Percentiles rank a stretch among this genome's conserved stretches.
These are phyloP conservation scores for Muscidifurax raptorellus DNA, from an alignment of 1,140 invertebrate genomes.

Conservation along the genomic window DNA sequence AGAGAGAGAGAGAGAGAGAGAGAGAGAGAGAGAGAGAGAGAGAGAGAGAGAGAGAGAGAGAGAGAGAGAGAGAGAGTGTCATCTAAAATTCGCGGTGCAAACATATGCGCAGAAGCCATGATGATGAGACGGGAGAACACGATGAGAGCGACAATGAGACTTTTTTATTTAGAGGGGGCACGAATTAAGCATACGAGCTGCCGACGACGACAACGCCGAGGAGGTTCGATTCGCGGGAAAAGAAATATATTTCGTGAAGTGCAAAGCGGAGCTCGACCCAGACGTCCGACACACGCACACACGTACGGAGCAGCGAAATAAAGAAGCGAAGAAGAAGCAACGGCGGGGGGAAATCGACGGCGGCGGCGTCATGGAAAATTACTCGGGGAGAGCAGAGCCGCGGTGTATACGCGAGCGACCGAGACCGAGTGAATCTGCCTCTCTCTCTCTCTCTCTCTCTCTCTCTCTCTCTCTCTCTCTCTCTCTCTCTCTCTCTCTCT, in stretches of 20 bases:
- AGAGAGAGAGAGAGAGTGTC: background rate
- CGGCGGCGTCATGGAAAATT: constrained; percentile 42
- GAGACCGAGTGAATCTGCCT: background rate
- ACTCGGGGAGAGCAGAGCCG: constrained; percentile 4
- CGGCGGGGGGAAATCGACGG: background rate
- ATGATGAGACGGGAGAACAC: background rate
- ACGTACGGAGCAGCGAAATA: background rate
- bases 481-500: too few relatives aligned
- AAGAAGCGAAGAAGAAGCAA: constrained; percentile 11
- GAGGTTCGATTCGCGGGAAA: constrained; percentile 38
- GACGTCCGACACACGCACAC: background rate
- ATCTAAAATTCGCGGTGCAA: background rate
- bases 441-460: too few relatives aligned
- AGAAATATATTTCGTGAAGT: constrained; percentile 18
- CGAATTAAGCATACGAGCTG: constrained; percentile 10
- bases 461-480: too few relatives aligned
- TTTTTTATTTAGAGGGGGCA: constrained; percentile 13
- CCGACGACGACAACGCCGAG: background rate
- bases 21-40: background rate
- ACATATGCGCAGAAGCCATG: background rate
- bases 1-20: background rate
- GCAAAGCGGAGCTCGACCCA: background rate
- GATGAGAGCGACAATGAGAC: background rate
- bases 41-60: background rate
- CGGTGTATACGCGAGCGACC: background rate